Conservation (phyloP, 1,140 invertebrate genomes). For the Zelostemma sp. region DNA sequence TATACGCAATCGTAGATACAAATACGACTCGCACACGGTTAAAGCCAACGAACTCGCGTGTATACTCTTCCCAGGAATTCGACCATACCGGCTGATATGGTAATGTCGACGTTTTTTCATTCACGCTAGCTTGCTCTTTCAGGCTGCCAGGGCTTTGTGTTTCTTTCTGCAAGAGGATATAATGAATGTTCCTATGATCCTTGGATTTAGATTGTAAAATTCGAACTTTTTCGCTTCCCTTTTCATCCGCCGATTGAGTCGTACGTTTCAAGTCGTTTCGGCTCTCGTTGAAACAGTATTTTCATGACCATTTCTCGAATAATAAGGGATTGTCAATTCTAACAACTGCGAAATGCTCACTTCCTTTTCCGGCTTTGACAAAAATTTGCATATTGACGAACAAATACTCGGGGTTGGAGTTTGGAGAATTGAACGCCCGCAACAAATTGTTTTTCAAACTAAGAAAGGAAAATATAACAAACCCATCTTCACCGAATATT, state of each 20-base stretch:
- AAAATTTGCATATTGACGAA: no score
- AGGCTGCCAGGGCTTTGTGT: slow-evolving; percentile 43
- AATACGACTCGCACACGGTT: slow-evolving; percentile 14
- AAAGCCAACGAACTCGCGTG: slow-evolving; percentile 55
- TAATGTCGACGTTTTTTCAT: slow-evolving; percentile 62
- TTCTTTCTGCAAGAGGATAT: slow-evolving; percentile 42
- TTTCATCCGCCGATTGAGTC: neutral
- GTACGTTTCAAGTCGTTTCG: no score
- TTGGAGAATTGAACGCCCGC: no score
- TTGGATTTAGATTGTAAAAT: neutral
- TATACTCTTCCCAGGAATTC: slow-evolving; percentile 64
- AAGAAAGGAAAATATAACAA: no score
- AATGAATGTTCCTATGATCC: slow-evolving; percentile 10
- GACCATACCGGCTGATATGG: slow-evolving; percentile 62
- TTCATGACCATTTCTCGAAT: no score
- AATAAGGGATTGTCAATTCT: no score
- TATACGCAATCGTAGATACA: slow-evolving; percentile 34
- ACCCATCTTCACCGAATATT: no score
- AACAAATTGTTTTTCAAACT: no score
- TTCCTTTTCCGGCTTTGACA: no score
- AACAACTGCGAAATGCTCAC: no score
- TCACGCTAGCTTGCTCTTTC: slow-evolving; percentile 58
- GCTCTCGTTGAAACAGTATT: no score
- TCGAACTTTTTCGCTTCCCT: neutral
- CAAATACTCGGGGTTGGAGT: no score